Evolutionary conservation across 2,797 vertebrate species (phyloP).

Genomic region (Phataginus tetradactyla): DNA sequence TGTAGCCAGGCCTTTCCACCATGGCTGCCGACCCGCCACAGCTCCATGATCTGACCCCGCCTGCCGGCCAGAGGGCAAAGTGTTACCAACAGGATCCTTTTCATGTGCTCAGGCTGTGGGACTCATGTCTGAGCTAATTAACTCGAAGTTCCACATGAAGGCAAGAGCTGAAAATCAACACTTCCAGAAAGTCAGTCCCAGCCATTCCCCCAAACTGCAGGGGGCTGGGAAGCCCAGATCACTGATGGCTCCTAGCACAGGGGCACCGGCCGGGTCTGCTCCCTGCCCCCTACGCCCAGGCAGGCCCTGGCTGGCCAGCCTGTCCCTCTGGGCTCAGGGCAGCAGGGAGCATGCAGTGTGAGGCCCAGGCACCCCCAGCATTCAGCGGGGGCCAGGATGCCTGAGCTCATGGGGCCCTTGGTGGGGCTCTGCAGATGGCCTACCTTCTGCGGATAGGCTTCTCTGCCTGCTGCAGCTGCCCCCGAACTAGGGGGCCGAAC

Average conservation of each 20-base stretch:
- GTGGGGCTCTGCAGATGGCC: too few species aligned
- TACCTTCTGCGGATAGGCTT: fast-evolving
- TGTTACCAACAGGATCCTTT: neutral
- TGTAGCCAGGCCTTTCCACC: fast-evolving
- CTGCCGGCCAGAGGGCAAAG: slow-evolving; percentile 21
- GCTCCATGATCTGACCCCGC: neutral
- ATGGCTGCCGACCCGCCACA: fast-evolving
- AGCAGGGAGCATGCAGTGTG: neutral
- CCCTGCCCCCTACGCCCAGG: neutral
- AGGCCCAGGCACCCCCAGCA: neutral
- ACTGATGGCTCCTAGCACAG: neutral
- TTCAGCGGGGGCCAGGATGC: neutral
- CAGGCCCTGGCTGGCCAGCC: neutral
- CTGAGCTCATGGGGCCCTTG: too few species aligned
- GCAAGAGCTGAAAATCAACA: slow-evolving; percentile 32
- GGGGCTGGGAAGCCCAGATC: neutral
- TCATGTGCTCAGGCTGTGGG: neutral
- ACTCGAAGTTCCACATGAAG: slow-evolving; percentile 60
- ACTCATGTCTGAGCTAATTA: slow-evolving; percentile 53
- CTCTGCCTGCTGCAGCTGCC: too few species aligned
- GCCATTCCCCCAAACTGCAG: neutral
- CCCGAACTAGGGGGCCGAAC: neutral
- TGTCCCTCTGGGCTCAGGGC: fast-evolving
- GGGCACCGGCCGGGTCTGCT: neutral
- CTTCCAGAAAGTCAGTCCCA: neutral